Evolutionary conservation across 2,113 vertebrate genomes (phyloP), one percentile per base, ranked within the genome.

Genomic region (Laticauda colubrina): DNA sequence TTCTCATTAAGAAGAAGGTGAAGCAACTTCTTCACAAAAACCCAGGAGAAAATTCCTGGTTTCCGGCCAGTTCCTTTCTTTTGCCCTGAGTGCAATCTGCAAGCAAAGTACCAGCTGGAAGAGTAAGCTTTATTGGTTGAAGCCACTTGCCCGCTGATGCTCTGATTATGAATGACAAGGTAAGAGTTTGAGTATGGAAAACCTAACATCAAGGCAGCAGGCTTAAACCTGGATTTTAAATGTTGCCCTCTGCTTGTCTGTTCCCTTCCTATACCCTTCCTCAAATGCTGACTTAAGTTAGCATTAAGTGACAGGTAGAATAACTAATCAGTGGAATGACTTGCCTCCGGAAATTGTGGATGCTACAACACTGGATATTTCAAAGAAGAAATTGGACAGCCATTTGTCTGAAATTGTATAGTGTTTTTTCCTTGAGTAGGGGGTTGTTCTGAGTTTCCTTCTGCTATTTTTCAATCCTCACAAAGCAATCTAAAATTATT

Each of bases 121-220:
- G 2, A 24, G 21, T 61, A 48, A 87, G 45, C 8, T 43, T 61
- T 87, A 48, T 26, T 20, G 45, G 9, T 34, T n/a, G 23, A 15
- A 87, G 55, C 88, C 26, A 23, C 48, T 43, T 56, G 14, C 14
- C 2, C 1, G n/a, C 56, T 61, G 81, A 61, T 90, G 75, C 45
- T 7, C 75, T 21, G 21, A 29, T 34, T 34, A 93, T 93, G 92
- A 89, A 93, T 43, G 48, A 87, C 29, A 53, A 93, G 92, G 92
- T 93, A 93, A 93, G 29, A 45, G 15, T n/a, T n/a, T 90, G 88
- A 59, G 34, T n/a, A 26, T 45, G 87, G 64, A 21, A 55, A 81
- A 81, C 18, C 34, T 14, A 53, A 20, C 23, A 43, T 88, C 51
- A 11, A 55, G 34, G 45, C 12, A n/a, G 24, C 21, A 81, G 18